Evolutionary conservation across 2,888 invertebrate genomes (phyloP).

Genomic region (Empis stercorea): DNA sequence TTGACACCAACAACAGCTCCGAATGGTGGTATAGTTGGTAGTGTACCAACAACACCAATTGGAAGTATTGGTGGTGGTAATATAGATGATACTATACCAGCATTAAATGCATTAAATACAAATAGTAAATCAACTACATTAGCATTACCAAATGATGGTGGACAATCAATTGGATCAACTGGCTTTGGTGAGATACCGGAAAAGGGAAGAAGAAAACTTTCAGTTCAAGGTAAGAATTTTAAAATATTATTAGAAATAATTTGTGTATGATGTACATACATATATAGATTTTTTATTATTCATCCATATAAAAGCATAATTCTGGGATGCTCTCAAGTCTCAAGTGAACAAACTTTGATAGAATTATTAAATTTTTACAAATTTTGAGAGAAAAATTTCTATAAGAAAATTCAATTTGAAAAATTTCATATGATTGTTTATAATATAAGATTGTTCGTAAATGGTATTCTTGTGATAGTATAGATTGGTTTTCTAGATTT

Average conservation of each 20-base stretch:
- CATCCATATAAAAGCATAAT: too few relatives aligned
- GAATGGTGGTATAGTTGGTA: constrained; percentile 19
- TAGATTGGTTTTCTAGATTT: too few relatives aligned
- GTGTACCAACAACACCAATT: constrained; percentile 2
- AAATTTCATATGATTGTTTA: too few relatives aligned
- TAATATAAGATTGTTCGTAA: too few relatives aligned
- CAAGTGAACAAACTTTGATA: background rate
- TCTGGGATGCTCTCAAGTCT: too few relatives aligned
- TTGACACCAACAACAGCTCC: constrained; percentile 22
- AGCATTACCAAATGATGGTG: constrained; percentile 7
- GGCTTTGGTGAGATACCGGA: constrained; percentile 23
- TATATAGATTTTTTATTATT: too few relatives aligned
- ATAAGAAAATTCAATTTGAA: too few relatives aligned
- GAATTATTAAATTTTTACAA: too few relatives aligned
- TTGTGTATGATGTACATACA: too few relatives aligned
- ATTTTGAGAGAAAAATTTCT: too few relatives aligned
- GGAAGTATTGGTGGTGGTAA: constrained; percentile 2
- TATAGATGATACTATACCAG: constrained; percentile 4
- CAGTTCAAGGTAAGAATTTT: constrained; percentile 30
- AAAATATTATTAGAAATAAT: background rate
- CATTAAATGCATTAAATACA: background rate
- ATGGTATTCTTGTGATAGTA: too few relatives aligned
- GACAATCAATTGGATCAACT: background rate
- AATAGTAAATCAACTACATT: constrained; percentile 9
- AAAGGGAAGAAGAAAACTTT: constrained; percentile 29